Evolutionary conservation across 2,113 vertebrate genomes (phyloP).

Genomic region (Poecile atricapillus): DNA sequence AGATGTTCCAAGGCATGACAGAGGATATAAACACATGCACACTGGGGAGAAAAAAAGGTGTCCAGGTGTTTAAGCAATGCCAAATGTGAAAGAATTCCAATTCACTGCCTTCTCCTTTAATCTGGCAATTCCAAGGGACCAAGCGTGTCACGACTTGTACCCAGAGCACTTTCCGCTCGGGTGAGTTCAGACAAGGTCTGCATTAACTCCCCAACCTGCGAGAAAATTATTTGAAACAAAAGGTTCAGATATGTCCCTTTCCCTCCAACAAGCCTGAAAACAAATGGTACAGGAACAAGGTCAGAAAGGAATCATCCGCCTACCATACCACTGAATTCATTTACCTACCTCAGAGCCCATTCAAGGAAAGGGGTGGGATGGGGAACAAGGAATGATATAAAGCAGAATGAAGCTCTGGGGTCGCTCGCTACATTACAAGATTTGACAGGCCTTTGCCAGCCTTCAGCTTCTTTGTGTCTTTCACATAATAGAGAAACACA

Average conservation of each 20-base stretch:
- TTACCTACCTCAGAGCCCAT: conserved; percentile 86
- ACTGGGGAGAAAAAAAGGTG: not conserved
- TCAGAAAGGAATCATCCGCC: conserved; percentile 80
- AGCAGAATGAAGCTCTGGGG: conserved; percentile 87
- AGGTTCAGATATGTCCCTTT: conserved; percentile 75
- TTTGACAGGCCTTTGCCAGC: conserved; percentile 92
- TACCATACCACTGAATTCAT: conserved; percentile 88
- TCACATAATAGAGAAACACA: conserved; percentile 91
- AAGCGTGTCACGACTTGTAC: conserved; percentile 35
- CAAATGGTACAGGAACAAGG: conserved; percentile 86
- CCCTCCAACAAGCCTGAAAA: conserved; percentile 85
- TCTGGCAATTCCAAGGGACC: conserved; percentile 7
- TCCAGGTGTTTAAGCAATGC: not conserved
- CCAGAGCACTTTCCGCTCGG: conserved; percentile 69
- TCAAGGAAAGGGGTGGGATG: conserved; percentile 72
- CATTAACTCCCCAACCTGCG: conserved; percentile 85
- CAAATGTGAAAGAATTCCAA: not conserved
- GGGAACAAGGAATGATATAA: conserved; percentile 72
- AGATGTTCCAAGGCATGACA: not conserved
- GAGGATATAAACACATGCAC: not conserved
- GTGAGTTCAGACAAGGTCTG: conserved; percentile 81
- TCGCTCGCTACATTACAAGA: conserved; percentile 82
- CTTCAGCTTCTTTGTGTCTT: conserved; percentile 90
- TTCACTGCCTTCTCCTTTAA: not conserved
- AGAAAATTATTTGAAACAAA: conserved; percentile 87